phyloP scores from a whole-genome alignment of 2,797 vertebrate species.

The Acanthurus leucopareius region DNA sequence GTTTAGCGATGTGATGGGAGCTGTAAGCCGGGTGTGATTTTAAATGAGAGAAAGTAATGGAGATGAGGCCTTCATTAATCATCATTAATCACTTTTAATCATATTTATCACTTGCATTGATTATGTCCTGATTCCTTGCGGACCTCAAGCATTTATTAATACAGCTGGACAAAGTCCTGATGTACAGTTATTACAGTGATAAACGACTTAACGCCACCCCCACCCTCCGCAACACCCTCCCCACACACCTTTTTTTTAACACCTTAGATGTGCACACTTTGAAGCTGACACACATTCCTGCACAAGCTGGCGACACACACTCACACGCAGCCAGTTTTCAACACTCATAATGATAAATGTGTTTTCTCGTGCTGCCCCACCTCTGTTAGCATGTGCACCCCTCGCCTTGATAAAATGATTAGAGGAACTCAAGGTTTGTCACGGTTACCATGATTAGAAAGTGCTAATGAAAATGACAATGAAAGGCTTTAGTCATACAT shows the following conservation, averaged over 20 bases:
- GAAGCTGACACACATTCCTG: conserved; percentile 52
- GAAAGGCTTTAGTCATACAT: conserved; percentile 65
- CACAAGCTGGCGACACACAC: conserved; percentile 35
- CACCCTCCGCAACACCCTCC: conserved; percentile 54
- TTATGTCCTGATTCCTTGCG: conserved; percentile 81
- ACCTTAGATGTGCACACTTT: conserved; percentile 54
- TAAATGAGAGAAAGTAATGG: conserved; percentile 82
- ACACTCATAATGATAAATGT: conserved; percentile 82
- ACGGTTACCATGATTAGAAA: conserved; percentile 82
- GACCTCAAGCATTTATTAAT: conserved; percentile 82
- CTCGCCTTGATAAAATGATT: conserved; percentile 86
- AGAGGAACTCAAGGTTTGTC: conserved; percentile 85
- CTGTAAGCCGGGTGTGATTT: conserved; percentile 74
- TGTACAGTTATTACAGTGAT: conserved; percentile 82
- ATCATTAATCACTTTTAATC: conserved; percentile 85
- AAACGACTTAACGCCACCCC: conserved; percentile 73
- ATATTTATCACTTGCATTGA: conserved; percentile 90
- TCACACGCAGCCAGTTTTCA: conserved; percentile 38
- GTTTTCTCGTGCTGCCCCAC: conserved; percentile 81
- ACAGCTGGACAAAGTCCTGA: conserved; percentile 78
- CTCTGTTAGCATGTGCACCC: conserved; percentile 79
- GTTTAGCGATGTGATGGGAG: conserved; percentile 65
- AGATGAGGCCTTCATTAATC: conserved; percentile 84
- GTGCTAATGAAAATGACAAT: conserved; percentile 83
- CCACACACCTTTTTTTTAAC: conserved; percentile 65